Evolutionary conservation across 2,797 vertebrate genomes (phyloP), one percentile per base, ranked within the genome.

Genomic region (Botia kubotai): DNA sequence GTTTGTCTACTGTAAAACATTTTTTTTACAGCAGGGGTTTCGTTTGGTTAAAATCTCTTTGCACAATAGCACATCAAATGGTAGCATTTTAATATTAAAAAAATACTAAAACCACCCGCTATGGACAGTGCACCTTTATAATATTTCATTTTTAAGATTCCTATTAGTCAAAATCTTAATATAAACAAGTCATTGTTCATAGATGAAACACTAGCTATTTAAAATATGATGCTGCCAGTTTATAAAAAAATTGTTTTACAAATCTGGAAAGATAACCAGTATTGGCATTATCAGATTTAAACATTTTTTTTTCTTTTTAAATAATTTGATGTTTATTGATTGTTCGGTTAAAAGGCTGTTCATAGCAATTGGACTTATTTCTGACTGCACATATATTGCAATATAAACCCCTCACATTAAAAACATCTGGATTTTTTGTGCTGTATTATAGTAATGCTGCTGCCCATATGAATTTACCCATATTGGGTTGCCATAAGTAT

Each of bases 401-500:
- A 57, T 21, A 39, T 67, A 19, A 46, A 39, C 63, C 65, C 52
- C 36, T 26, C 33, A 53, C 39, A 82, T n/a, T 33, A 43, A 52
- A 36, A 52, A 52, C 58, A 36, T 43, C 26, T 60, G 53, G 8
- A 68, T 79, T 74, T 62, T 46, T 26, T 29, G 69, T 58, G 16
- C 55, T 66, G 36, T 77, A 69, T 55, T 74, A 62, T 69, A 70
- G 63, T 66, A 84, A 69, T 53, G 26, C 63, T 75, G 71, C 69
- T 75, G 83, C 77, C 75, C 71, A 81, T 82, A 77, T 85, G 72
- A 81, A 86, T 90, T 91, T 80, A 80, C 92, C 91, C 92, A 92
- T 91, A 92, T 93, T 93, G 92, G 92, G 91, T 92, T 88, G 55
- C 68, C 81, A 74, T 82, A 75, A 80, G 70, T 78, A 29, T 73